phyloP scores from a whole-genome alignment of 1,140 invertebrate genomes.

The Hylaeus volcanicus region DNA sequence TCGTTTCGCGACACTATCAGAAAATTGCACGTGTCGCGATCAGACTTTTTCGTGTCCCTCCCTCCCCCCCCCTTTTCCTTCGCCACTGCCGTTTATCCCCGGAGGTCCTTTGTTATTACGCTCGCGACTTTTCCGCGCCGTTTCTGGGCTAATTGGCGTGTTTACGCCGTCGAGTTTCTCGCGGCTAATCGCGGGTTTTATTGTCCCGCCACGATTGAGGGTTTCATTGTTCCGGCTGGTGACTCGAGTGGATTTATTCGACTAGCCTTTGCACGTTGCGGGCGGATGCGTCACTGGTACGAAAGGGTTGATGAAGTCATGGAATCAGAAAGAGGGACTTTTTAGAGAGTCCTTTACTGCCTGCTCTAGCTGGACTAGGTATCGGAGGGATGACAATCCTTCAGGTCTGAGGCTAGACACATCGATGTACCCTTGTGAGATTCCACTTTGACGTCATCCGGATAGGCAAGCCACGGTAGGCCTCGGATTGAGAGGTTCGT shows the following conservation, averaged over 20 bases:
- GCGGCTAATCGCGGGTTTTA: conserved; percentile 25
- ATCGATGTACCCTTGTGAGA: too few species aligned
- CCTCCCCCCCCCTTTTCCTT: too few species aligned
- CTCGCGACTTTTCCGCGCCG: not conserved
- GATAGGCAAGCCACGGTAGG: not conserved
- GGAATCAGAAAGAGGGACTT: too few species aligned
- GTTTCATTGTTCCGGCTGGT: conserved; percentile 30
- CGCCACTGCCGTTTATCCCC: not conserved
- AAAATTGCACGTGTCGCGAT: conserved; percentile 14
- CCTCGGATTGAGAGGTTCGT: not conserved
- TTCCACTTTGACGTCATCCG: not conserved
- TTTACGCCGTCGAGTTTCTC: conserved; percentile 11
- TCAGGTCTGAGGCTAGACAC: too few species aligned
- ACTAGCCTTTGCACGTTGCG: not conserved
- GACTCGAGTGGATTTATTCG: conserved; percentile 11
- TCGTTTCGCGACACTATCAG: not conserved
- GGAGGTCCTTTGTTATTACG: not conserved
- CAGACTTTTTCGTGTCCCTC: not conserved
- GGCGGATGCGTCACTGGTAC: not conserved
- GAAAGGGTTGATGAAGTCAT: not conserved
- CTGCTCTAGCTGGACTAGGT: too few species aligned
- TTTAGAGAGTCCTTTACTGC: too few species aligned
- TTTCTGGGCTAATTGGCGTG: conserved; percentile 23
- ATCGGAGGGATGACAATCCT: too few species aligned
- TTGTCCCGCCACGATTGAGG: conserved; percentile 20